Base-by-base conservation (phyloP, 1,140 invertebrate genomes). In the Atta cephalotes region DNA sequence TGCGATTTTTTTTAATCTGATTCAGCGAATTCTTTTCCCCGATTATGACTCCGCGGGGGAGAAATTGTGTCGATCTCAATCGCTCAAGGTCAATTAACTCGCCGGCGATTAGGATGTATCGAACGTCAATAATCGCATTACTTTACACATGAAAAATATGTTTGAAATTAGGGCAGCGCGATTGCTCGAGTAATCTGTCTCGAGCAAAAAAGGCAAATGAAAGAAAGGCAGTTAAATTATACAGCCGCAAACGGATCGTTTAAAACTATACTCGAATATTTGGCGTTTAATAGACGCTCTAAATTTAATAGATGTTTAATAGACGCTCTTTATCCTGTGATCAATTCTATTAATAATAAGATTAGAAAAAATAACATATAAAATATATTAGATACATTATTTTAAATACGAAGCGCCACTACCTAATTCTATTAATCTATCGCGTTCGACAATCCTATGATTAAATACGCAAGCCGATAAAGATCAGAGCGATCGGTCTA, bases 61-160 rank as follows among this genome's bases (percentile, higher is more conserved):
- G 16, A 31, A 84, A 76, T 10, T 76, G 70, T 76, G 70, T 14
- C 53, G 39, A 74, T 82, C 80, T 74, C 45, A 74, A 84, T 84
- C 58, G 14, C 28, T 25, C 58, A 76, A 84, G 45, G 39, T 9
- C n/a, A 63, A 84, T 76, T 74, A 62, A 74, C 58, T 71, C 79
- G 6, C 53, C 35, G 53, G 10, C 14, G n/a, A 58, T 70, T 31
- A 60, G 49, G 3, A n/a, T 60, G 21, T n/a, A n/a, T 18, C 21
- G 10, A 49, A 58, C 53, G 6, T 3, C n/a, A 39, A 81, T 70
- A 25, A 81, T 68, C 16, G 18, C 31, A 51, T 2, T 21, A 31
- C 9, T 18, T 49, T 49, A 18, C 35, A 45, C 56, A 6, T 45
- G 66, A 70, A 78, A 65, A 65, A 7, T 76, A 60, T 16, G n/a